phyloP scores from a whole-genome alignment of 2,113 vertebrate species.

The Microcebus ravelobensis region DNA sequence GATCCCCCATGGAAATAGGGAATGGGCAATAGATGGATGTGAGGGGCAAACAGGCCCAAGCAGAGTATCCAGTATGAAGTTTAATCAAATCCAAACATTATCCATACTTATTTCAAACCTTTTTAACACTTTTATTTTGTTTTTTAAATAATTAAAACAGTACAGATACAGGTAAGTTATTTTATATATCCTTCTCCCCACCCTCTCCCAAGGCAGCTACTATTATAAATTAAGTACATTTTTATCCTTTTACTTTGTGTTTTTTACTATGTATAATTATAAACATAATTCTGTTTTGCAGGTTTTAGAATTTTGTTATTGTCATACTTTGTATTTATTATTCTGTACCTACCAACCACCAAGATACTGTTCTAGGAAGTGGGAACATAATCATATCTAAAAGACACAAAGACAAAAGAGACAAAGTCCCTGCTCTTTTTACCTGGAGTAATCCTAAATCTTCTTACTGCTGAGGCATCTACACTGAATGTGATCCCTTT shows the following conservation, averaged over 20 bases:
- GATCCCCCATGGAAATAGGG: not conserved
- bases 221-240: not conserved
- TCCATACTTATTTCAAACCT: not conserved
- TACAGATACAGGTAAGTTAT: not conserved
- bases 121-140: not conserved
- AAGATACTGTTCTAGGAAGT: not conserved
- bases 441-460: not conserved
- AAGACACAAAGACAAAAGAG: not conserved
- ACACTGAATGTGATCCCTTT: not conserved
- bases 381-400: not conserved
- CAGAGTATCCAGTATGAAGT: not conserved
- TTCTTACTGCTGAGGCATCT: not conserved
- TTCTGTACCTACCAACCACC: not conserved
- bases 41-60: not conserved
- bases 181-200: not conserved
- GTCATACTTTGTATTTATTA: not conserved
- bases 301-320: not conserved
- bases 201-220: not conserved
- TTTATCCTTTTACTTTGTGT: conserved; percentile 13
- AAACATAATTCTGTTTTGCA: conserved; percentile 12
- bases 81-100: not conserved
- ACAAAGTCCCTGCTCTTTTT: not conserved
- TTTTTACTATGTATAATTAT: not conserved
- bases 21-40: accelerated
- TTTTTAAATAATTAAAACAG: conserved; percentile 47